Evolutionary conservation across 1,140 invertebrate genomes (phyloP), one percentile per base, ranked within the genome.

Genomic region (Cydia splendana): DNA sequence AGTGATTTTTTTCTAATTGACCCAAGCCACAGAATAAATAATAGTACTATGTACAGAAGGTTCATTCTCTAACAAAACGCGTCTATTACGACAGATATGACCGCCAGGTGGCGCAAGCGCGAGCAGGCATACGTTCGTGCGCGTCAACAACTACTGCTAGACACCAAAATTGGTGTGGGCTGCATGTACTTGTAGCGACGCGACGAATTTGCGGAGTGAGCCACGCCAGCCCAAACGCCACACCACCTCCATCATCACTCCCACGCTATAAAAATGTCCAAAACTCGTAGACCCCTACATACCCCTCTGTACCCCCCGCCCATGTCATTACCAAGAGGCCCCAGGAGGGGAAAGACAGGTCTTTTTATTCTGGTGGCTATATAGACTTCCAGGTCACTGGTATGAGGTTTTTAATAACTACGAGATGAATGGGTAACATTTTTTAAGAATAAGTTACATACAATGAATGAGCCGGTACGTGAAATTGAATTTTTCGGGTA

Each of bases 401-500:
- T 69, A 69, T 69, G 65, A 71, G 67, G 67, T 71, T 71, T 71
- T 71, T 71, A 71, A 71, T 71, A 71, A 71, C 67, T 71, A 38
- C 6, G 34, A 71, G 34, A 71, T 71, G 67, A 71, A 71, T 71
- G 67, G 67, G 67, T 38, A 71, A 34, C 67, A 71, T 71, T 38
- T 71, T 71, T 71, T 71, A 24, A 71, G 67, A 71, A 71, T 71
- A 38, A 71, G 67, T 71, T 45, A 34, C 67, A 15, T 45, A 18
- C 67, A 42, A 71, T 71, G 34, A 45, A 42, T 62, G 51, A 9
- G 30, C 15, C 13, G 13, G 62, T 65, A 30, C n/a, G 30, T 71
- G 67, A 34, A 71, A 71, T 71, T 71, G 38, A 18, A 62, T 20
- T 62, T 62, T 62, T 24, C 7, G 57, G 57, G 57, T 24, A 62